Percentiles rank a stretch among this genome's conserved stretches.
Conservation (phyloP, 2,113 vertebrate genomes). For the Grallaria varia region DNA sequence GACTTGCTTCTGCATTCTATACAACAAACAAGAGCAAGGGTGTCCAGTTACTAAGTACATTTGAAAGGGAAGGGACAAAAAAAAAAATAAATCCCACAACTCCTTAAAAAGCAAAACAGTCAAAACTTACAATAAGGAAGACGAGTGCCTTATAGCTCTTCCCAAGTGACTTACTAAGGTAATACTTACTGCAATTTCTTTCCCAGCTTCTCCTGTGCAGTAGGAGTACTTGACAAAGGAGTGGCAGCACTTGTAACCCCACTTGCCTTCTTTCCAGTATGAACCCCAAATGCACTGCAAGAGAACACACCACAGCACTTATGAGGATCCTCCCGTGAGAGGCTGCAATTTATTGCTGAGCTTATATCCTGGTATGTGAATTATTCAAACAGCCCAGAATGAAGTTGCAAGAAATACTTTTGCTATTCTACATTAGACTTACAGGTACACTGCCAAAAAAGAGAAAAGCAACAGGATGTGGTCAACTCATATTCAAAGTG, state of each 20-base stretch:
- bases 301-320: background rate
- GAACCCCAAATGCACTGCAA: constrained; percentile 95
- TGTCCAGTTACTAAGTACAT: background rate
- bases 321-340: accelerated
- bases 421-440: background rate
- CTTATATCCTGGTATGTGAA: background rate
- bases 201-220: constrained; percentile 91
- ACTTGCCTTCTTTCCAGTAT: constrained; percentile 92
- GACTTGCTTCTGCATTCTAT: constrained; percentile 70
- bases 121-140: background rate
- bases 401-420: background rate
- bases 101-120: background rate
- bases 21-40: background rate
- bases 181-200: constrained; percentile 80
- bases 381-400: background rate
- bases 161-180: background rate
- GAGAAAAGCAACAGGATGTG: background rate
- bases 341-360: background rate
- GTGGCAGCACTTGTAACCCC: constrained; percentile 96
- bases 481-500: background rate
- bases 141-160: background rate
- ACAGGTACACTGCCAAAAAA: background rate
- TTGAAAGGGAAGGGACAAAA: background rate
- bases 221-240: constrained; percentile 97
- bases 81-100: too few species aligned